Evolutionary conservation across 2,797 vertebrate genomes (phyloP).

Genomic region (Sternarchorhynchus goeldii): DNA sequence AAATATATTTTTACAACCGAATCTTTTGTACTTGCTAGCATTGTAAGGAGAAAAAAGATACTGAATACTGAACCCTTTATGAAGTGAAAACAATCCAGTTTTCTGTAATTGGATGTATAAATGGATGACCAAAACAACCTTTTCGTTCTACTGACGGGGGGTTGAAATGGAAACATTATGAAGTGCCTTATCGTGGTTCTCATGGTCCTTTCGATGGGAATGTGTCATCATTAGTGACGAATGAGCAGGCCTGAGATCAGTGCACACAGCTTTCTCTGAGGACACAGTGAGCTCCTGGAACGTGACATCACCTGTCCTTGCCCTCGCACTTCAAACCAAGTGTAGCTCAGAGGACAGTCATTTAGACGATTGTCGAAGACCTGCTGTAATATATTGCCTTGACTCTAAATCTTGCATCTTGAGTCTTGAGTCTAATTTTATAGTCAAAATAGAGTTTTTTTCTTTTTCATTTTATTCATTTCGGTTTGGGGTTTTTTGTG

Average conservation of each 20-base stretch:
- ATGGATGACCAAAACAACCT: constrained; percentile 91
- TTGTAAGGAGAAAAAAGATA: constrained; percentile 77
- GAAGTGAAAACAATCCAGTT: constrained; percentile 83
- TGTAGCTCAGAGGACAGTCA: background rate
- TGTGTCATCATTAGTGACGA: constrained; percentile 80
- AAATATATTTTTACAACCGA: constrained; percentile 89
- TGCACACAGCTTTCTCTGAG: constrained; percentile 75
- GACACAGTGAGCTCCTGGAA: constrained; percentile 68
- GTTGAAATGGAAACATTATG: constrained; percentile 81
- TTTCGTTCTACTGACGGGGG: constrained; percentile 77
- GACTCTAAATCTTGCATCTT: background rate
- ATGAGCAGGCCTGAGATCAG: constrained; percentile 72
- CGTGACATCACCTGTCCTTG: background rate
- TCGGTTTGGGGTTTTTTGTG: no score
- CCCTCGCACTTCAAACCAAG: background rate
- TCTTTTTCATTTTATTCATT: no score
- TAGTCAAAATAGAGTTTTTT: no score
- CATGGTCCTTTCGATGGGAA: constrained; percentile 81
- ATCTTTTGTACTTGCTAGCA: constrained; percentile 90
- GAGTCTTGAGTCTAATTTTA: background rate
- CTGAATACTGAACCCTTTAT: constrained; percentile 87
- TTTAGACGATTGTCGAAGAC: background rate
- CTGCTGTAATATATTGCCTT: background rate
- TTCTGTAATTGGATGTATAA: constrained; percentile 85
- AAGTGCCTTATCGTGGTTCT: constrained; percentile 89